A percentile compares a stretch with the other conserved stretches of the same genome.
Evolutionary conservation across 2,113 vertebrate genomes (phyloP).

Genomic region (Myotis brandtii): DNA sequence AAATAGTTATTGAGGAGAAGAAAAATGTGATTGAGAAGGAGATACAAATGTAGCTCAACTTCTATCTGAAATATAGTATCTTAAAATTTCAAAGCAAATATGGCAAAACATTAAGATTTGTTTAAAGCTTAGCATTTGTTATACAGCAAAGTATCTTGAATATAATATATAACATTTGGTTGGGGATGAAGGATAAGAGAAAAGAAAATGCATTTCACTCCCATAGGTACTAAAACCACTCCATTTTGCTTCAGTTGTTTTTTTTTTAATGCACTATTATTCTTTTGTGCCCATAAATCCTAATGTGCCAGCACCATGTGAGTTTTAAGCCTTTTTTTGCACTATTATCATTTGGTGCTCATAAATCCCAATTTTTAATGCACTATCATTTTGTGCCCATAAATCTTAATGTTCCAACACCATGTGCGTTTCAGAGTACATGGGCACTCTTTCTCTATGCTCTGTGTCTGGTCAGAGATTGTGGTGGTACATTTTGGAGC

Average conservation of each 20-base stretch:
- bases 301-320: not conserved
- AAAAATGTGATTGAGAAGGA: not conserved
- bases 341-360: no score
- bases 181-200: constrained; percentile 1
- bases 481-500: not conserved
- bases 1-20: not conserved
- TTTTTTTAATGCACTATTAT: not conserved
- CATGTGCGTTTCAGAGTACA: not conserved
- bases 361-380: no score
- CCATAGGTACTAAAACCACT: not conserved
- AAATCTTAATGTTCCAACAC: not conserved
- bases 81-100: not conserved
- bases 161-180: not conserved
- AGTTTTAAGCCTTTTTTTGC: not conserved
- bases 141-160: not conserved
- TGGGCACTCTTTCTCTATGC: not conserved
- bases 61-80: not conserved
- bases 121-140: not conserved
- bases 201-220: not conserved
- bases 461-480: not conserved
- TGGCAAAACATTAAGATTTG: not conserved
- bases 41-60: not conserved
- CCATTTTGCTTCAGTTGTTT: not conserved
- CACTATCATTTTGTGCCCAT: no score
- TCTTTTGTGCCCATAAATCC: not conserved